Evolutionary conservation across 2,797 vertebrate genomes (phyloP).

Genomic region (Pagetopsis macropterus): DNA sequence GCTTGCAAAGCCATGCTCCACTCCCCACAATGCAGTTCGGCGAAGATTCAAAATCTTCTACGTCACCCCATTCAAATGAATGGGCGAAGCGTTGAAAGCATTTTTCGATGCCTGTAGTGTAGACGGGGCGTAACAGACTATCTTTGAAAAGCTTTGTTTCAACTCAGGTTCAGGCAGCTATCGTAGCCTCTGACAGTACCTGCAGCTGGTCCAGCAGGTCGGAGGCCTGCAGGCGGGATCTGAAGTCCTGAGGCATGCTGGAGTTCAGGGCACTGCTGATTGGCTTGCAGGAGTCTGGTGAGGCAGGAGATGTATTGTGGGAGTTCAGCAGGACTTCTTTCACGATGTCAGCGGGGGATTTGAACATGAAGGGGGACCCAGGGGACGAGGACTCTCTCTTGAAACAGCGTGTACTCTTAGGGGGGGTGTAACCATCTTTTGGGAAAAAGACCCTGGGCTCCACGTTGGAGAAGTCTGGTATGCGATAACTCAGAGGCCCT

Average conservation of each 20-base stretch:
- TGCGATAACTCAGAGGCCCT: conserved; percentile 81
- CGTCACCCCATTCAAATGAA: too few relatives aligned
- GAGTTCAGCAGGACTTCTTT: conserved; percentile 87
- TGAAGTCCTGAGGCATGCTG: conserved; percentile 85
- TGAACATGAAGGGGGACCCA: conserved; percentile 78
- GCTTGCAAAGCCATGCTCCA: too few relatives aligned
- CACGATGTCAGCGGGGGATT: conserved; percentile 92
- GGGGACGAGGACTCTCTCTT: conserved; percentile 34
- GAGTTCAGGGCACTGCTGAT: conserved; percentile 22
- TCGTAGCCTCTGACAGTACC: conserved; percentile 72
- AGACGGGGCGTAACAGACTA: too few relatives aligned
- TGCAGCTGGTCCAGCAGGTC: conserved; percentile 91
- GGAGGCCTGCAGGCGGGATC: conserved; percentile 85
- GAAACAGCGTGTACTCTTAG: conserved; percentile 77
- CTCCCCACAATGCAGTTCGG: too few relatives aligned
- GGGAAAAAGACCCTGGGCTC: conserved; percentile 88
- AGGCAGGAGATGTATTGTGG: conserved; percentile 47
- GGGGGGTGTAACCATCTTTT: conserved; percentile 86
- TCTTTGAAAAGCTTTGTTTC: not conserved
- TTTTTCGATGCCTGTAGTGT: too few relatives aligned
- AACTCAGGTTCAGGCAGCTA: not conserved
- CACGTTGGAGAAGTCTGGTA: conserved; percentile 93
- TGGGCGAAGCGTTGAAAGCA: too few relatives aligned
- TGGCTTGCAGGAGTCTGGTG: not conserved
- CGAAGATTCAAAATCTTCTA: too few relatives aligned